phyloP scores from a whole-genome alignment of 2,797 vertebrate species.

The Hippocampus kuda region DNA sequence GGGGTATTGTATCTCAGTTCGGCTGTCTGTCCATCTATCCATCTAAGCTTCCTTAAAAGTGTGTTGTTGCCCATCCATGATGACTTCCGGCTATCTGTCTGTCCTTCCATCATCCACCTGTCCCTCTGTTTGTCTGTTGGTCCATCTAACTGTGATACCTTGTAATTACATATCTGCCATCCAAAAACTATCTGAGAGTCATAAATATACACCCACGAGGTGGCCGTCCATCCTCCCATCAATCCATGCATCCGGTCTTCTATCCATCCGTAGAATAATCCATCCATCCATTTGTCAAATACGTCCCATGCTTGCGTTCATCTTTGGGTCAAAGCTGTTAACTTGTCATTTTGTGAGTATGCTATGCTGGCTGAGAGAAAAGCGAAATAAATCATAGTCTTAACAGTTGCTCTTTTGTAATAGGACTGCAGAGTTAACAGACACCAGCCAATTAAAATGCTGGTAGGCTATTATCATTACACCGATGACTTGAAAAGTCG shows the following conservation, averaged over 20 bases:
- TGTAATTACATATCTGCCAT: too few species aligned
- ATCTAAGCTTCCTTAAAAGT: not conserved
- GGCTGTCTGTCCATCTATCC: not conserved
- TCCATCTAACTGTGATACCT: not conserved
- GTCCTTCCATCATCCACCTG: not conserved
- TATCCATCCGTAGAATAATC: too few species aligned
- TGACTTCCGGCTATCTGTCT: not conserved
- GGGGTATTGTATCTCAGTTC: too few species aligned
- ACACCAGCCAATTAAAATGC: not conserved
- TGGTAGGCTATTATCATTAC: not conserved
- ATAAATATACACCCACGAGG: too few species aligned
- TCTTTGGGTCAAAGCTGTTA: too few species aligned
- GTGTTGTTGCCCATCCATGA: not conserved
- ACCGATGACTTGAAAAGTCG: not conserved
- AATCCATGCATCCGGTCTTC: not conserved
- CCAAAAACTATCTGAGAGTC: not conserved
- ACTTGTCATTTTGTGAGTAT: not conserved
- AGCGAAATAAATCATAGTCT: not conserved
- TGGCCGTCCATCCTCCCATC: not conserved
- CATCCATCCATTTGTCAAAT: not conserved
- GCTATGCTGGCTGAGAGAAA: not conserved
- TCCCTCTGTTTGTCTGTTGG: not conserved
- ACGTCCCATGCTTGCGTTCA: too few species aligned
- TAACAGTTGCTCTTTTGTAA: too few species aligned
- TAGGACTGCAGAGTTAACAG: not conserved